A percentile compares a stretch with the other conserved stretches of the same genome.
Evolutionary conservation across 2,113 vertebrate genomes (phyloP).

Genomic region (Oceanites oceanicus): DNA sequence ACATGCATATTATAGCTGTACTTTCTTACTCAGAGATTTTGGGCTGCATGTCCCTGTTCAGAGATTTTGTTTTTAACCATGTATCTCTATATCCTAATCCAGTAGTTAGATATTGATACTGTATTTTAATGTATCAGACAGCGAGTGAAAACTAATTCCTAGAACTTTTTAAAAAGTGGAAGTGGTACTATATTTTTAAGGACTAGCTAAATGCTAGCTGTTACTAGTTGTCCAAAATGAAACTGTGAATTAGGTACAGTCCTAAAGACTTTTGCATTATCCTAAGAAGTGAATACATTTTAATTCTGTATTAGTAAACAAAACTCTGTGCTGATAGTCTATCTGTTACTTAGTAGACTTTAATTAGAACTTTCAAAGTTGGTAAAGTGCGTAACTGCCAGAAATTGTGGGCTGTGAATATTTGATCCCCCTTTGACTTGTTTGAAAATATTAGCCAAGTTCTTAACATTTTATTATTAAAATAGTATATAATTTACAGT

Average conservation of each 20-base stretch:
- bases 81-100: background rate
- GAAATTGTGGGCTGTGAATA: background rate
- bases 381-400: background rate
- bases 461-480: background rate
- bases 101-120: background rate
- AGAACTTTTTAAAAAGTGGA: background rate
- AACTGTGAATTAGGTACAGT: background rate
- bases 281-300: background rate
- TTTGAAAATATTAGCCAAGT: background rate
- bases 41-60: background rate
- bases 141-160: background rate
- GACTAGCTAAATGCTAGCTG: background rate
- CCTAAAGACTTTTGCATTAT: background rate
- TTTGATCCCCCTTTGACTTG: background rate
- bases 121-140: background rate
- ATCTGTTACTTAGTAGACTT: background rate
- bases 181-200: background rate
- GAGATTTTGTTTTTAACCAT: background rate
- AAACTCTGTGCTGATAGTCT: background rate
- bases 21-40: background rate
- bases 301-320: background rate
- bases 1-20: background rate
- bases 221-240: background rate
- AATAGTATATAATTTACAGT: background rate
- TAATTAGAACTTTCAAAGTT: background rate